Base-by-base conservation (phyloP, 2,888 invertebrate species). In the Lasiommata megera region DNA sequence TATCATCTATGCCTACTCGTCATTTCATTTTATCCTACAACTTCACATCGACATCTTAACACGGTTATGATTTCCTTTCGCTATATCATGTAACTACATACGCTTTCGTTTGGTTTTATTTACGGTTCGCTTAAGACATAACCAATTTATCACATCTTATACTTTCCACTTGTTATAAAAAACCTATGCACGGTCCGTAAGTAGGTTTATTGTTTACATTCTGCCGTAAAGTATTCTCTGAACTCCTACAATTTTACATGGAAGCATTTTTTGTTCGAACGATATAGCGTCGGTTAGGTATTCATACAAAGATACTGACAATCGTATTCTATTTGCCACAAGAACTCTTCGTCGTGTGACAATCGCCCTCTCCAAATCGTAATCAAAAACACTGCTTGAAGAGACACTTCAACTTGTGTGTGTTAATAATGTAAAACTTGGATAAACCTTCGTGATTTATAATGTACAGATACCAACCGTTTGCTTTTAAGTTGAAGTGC, bases 331-430 rank as follows among this genome's bases (percentile, higher is more conserved):
- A 44, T 50, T 43, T 52, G 46, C 36, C 41, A 41, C n/a, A 28
- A 47, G 12, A 51, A 57, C 43, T 54, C 41, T 80, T 84, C 85
- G 84, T 84, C 84, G 74, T 80, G 86, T 87, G 80, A 85, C 86
- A 77, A 84, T 83, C 87, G 88, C 87, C 88, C 86, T 69, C 76
- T 69, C 86, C 82, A 86, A 86, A 82, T 77, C 83, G 84, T 84
- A 77, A 76, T 78, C 72, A 69, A 66, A 63, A 66, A 68, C 1
- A 76, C 71, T 67, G 82, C 80, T 79, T 80, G 77, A 50, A 17
- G 29, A 66, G 61, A 64, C 75, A 76, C 76, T 80, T 78, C 77
- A 79, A 76, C 77, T 76, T 52, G n/a, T n/a, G n/a, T n/a, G n/a
- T 65, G 66, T 63, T 63, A 11, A 34, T 23, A 34, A 11, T 1